phyloP scores from a whole-genome alignment of 1,140 invertebrate genomes.

The Paralvinella palmiformis region DNA sequence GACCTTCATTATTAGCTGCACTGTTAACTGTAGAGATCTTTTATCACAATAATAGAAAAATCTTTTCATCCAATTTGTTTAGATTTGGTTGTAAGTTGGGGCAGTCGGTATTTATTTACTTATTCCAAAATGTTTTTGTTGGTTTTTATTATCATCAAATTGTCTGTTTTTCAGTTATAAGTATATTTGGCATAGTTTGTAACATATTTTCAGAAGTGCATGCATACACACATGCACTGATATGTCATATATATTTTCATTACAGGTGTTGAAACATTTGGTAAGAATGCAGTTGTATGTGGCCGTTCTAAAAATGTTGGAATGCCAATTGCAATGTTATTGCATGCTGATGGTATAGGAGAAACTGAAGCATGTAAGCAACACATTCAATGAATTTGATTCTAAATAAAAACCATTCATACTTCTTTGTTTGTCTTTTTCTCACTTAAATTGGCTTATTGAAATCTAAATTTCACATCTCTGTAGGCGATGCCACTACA shows the following conservation, averaged over 20 bases:
- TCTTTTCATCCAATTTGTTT: too few relatives aligned
- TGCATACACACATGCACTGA: too few relatives aligned
- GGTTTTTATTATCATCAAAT: too few relatives aligned
- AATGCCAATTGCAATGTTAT: constrained; percentile 84
- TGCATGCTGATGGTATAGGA: constrained; percentile 69
- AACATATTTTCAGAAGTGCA: too few relatives aligned
- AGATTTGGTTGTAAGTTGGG: too few relatives aligned
- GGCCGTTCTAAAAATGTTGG: constrained; percentile 97
- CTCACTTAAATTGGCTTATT: background rate
- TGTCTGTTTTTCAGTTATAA: background rate
- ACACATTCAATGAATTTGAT: background rate
- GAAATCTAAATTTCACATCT: too few relatives aligned
- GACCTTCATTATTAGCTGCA: too few relatives aligned
- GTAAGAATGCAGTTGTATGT: constrained; percentile 85
- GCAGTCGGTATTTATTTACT: too few relatives aligned
- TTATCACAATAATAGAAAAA: too few relatives aligned
- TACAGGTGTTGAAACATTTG: constrained; percentile 70
- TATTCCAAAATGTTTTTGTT: too few relatives aligned
- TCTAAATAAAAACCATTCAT: background rate
- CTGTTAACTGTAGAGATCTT: too few relatives aligned
- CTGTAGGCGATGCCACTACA: constrained; percentile 73
- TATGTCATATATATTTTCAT: too few relatives aligned
- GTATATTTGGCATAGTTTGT: background rate
- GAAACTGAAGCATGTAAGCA: constrained; percentile 81
- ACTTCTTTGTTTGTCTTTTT: background rate